Base-by-base conservation (phyloP, 2,888 invertebrate species). In the Macaria notata region DNA sequence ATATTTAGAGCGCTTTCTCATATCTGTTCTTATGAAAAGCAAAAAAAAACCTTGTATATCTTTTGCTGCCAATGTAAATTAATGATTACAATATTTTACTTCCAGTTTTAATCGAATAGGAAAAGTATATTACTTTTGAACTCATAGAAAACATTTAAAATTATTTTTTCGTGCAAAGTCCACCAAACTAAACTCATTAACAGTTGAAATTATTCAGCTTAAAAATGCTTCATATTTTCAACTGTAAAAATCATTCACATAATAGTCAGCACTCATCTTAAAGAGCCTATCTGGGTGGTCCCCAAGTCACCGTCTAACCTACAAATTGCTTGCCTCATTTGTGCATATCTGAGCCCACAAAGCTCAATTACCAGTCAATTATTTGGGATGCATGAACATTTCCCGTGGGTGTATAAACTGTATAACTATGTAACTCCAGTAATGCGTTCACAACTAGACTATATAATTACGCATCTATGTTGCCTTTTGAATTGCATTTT, bases 301-400 rank as follows among this genome's bases (percentile, higher is more conserved):
- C 31, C 66, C 64, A 55, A 63, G 74, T 77, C 78, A 75, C 75
- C 71, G 72, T 72, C 74, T 71, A 80, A 48, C 49, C 54, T 58
- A 67, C 79, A 84, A 84, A 84, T 83, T 81, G 78, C 77, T 69
- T 65, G 62, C 65, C 76, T 77, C 72, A 75, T 79, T 75, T 78
- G 74, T 73, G 72, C 73, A 73, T 75, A 73, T 69, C 73, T 69
- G 76, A 60, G 54, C 68, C 73, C 66, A 74, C 76, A 78, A 77
- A 79, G 75, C 76, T 83, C 80, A 78, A 83, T 84, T 81, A 84
- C 77, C 73, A 70, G 69, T 77, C 83, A 79, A 83, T 84, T 81
- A 84, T 80, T 4, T 36, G 33, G 33, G 33, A 6, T 79, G 78
- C 66, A 75, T 71, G 71, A 82, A 78, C 73, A 74, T 75, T 81